Conservation (phyloP, 2,888 invertebrate genomes). For the Zygothrica quintamaculata region DNA sequence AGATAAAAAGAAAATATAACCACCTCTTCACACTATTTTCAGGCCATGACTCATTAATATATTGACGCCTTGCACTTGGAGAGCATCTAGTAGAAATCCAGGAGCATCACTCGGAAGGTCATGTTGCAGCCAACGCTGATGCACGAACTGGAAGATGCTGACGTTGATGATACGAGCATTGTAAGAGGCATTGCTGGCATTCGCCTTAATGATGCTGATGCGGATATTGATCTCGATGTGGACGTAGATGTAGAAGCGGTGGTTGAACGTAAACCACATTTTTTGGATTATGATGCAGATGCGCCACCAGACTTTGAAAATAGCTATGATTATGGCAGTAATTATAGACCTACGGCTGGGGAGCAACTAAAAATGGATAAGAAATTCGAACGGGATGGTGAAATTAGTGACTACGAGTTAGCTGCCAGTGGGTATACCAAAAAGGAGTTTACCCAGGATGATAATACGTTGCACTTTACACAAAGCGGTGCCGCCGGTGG, state of each 20-base stretch:
- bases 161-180: slow-evolving; percentile 80
- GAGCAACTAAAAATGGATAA: slow-evolving; percentile 84
- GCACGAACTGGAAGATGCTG: slow-evolving; percentile 55
- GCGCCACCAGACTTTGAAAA: slow-evolving; percentile 85
- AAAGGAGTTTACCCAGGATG: slow-evolving; percentile 83
- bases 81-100: slow-evolving; percentile 15
- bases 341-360: slow-evolving; percentile 58
- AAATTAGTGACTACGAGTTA: slow-evolving; percentile 84
- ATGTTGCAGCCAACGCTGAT: slow-evolving; percentile 65
- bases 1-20: slow-evolving; percentile 40
- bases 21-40: slow-evolving; percentile 42
- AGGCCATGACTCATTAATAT: slow-evolving; percentile 62
- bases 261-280: slow-evolving; percentile 86
- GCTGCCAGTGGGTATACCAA: slow-evolving; percentile 84
- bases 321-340: slow-evolving; percentile 54
- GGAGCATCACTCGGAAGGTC: slow-evolving; percentile 20
- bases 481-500: slow-evolving; percentile 50
- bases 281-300: slow-evolving; percentile 87
- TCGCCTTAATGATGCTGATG: slow-evolving; percentile 60
- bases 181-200: slow-evolving; percentile 56
- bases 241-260: slow-evolving; percentile 81
- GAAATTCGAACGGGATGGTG: slow-evolving; percentile 84
- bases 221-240: slow-evolving; percentile 53
- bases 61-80: slow-evolving; percentile 14
- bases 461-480: slow-evolving; percentile 79